A percentile compares a stretch with the other conserved stretches of the same genome.
These are phyloP conservation scores for Dipodomys merriami DNA, from an alignment of 2,113 vertebrate genomes.

Conservation along the genomic window DNA sequence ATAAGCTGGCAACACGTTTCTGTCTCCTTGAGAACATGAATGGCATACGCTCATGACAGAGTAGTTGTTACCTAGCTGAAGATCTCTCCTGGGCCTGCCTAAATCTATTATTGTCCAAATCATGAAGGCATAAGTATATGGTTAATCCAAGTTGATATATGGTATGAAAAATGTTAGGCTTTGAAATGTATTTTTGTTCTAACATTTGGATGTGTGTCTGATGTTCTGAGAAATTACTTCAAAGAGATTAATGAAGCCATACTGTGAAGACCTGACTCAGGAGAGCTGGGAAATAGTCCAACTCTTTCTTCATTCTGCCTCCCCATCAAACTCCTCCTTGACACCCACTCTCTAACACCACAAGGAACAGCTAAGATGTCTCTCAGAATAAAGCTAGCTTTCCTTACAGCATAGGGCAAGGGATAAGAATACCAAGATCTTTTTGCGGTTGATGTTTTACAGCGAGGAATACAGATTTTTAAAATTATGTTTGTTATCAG, in stretches of 20 bases:
- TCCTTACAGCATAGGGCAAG: constrained; percentile 22
- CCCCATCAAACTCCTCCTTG: constrained; percentile 59
- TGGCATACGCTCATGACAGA: background rate
- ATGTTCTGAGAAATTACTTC: constrained; percentile 74
- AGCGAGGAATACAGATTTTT: background rate
- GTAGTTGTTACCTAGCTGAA: constrained; percentile 13
- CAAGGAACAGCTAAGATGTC: constrained; percentile 42
- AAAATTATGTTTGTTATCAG: too few species aligned
- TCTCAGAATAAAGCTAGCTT: constrained; percentile 49
- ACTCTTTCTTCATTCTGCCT: constrained; percentile 63
- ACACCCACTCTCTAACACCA: constrained; percentile 54
- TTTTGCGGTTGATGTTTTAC: background rate
- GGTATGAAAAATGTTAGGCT: constrained; percentile 55
- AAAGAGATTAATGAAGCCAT: constrained; percentile 78
- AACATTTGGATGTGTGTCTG: constrained; percentile 71
- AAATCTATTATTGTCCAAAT: constrained; percentile 41
- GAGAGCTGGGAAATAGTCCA: constrained; percentile 73
- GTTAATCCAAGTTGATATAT: constrained; percentile 58
- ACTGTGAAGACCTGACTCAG: constrained; percentile 74
- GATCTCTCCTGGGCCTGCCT: background rate
- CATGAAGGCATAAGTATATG: background rate
- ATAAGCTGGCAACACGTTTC: background rate
- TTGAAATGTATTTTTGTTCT: constrained; percentile 69
- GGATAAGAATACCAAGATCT: background rate
- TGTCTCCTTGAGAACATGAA: background rate